These are phyloP conservation scores for Temnothorax ravouxi DNA, from an alignment of 2,888 invertebrate genomes.

Conservation along the genomic window DNA sequence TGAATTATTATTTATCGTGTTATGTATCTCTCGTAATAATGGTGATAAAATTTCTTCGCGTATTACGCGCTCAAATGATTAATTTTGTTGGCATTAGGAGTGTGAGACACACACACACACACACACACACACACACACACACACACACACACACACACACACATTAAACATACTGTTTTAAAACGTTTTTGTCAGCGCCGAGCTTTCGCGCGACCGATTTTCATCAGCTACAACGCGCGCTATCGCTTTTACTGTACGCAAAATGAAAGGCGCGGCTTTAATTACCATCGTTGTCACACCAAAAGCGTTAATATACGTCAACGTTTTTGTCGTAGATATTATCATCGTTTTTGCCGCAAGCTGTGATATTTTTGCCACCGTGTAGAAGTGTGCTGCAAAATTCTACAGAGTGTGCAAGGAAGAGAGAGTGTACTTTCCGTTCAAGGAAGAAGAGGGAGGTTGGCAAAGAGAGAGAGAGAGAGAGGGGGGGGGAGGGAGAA, in stretches of 20 bases:
- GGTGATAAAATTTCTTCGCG: neutral
- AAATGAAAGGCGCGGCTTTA: slow-evolving; percentile 86
- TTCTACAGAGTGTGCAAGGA: slow-evolving; percentile 15
- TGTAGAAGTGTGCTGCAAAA: slow-evolving; percentile 26
- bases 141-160: neutral
- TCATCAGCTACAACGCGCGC: slow-evolving; percentile 61
- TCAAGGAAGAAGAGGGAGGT: slow-evolving; percentile 47
- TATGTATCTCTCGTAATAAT: neutral
- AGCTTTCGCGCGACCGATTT: slow-evolving; percentile 31
- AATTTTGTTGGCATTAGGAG: slow-evolving; percentile 3
- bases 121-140: no score
- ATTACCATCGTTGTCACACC: slow-evolving; percentile 80
- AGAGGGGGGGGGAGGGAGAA: slow-evolving; percentile 46
- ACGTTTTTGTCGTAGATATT: slow-evolving; percentile 39
- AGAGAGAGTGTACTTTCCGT: slow-evolving; percentile 13
- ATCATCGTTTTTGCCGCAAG: neutral
- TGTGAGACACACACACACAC: neutral
- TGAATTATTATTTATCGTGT: neutral
- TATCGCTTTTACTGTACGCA: slow-evolving; percentile 83
- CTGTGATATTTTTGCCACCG: neutral
- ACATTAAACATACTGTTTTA: neutral
- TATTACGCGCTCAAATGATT: neutral
- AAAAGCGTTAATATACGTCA: slow-evolving; percentile 9
- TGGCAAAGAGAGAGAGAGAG: slow-evolving; percentile 54
- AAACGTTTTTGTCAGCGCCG: neutral